These are phyloP conservation scores for Heptranchias perlo DNA, from an alignment of 2,113 vertebrate species.

Conservation along the genomic window DNA sequence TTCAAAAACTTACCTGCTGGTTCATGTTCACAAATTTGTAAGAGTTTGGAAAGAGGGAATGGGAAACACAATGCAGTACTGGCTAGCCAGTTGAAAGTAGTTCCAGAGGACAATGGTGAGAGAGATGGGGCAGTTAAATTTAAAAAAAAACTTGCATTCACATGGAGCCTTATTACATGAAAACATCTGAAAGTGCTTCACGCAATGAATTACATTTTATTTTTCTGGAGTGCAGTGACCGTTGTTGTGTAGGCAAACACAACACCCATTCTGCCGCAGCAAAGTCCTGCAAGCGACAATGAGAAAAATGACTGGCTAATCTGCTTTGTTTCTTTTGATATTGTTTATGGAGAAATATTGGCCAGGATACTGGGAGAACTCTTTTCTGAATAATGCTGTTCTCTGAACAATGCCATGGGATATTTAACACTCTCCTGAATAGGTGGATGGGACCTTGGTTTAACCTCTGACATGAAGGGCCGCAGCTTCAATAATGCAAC, in stretches of 20 bases:
- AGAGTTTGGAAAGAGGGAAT: not conserved
- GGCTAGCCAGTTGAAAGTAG: not conserved
- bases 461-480: not conserved
- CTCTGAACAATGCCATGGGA: not conserved
- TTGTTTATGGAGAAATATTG: not conserved
- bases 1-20: slow-evolving; percentile 4
- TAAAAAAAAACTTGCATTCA: not conserved
- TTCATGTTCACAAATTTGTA: not conserved
- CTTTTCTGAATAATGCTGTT: not conserved
- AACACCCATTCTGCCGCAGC: not conserved
- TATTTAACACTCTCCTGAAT: not conserved
- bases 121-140: not conserved
- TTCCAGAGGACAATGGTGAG: not conserved
- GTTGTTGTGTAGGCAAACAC: not conserved
- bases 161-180: not conserved
- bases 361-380: not conserved
- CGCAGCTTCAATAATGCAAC: not conserved
- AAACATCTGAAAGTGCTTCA: not conserved
- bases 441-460: not conserved
- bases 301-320: not conserved
- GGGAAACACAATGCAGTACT: not conserved
- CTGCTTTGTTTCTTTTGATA: not conserved
- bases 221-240: not conserved
- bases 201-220: not conserved
- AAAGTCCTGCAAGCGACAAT: not conserved